Evolutionary conservation across 1,140 invertebrate genomes (phyloP).

Genomic region (Plectus sambesii): DNA sequence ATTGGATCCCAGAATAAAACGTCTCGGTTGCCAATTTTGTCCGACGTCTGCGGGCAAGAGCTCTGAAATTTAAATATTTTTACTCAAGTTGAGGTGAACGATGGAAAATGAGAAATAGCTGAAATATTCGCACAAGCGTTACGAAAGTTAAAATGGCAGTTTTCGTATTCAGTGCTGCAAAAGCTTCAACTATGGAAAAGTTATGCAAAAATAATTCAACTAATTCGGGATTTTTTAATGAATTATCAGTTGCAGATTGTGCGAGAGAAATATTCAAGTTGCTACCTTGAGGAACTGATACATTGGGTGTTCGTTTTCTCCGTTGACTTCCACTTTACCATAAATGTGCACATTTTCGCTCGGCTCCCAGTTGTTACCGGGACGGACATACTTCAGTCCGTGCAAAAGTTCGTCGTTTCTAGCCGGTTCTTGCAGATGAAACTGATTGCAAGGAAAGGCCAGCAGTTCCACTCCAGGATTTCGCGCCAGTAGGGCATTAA

Average conservation of each 20-base stretch:
- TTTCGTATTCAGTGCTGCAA: slow-evolving; percentile 25
- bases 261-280: too few relatives aligned
- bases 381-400: slow-evolving; percentile 48
- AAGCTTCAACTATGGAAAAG: slow-evolving; percentile 41
- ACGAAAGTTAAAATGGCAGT: slow-evolving; percentile 39
- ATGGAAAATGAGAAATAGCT: too few relatives aligned
- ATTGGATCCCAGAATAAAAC: slow-evolving; percentile 46
- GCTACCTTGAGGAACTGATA: slow-evolving; percentile 49
- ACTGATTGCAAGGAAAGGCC: slow-evolving; percentile 51
- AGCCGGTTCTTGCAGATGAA: slow-evolving; percentile 46
- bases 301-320: slow-evolving; percentile 47
- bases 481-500: slow-evolving; percentile 42
- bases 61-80: slow-evolving; percentile 45
- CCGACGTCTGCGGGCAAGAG: slow-evolving; percentile 43
- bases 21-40: slow-evolving; percentile 37
- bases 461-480: slow-evolving; percentile 45
- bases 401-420: slow-evolving; percentile 45
- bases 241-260: slow-evolving; percentile 40
- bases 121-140: too few relatives aligned
- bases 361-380: slow-evolving; percentile 47
- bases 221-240: too few relatives aligned
- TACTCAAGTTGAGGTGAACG: too few relatives aligned
- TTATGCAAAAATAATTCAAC: too few relatives aligned
- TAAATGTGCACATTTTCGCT: slow-evolving; percentile 47
- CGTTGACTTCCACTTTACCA: slow-evolving; percentile 49